These are phyloP conservation scores for Trichogramma pretiosum DNA, from an alignment of 1,140 invertebrate species.

Conservation along the genomic window DNA sequence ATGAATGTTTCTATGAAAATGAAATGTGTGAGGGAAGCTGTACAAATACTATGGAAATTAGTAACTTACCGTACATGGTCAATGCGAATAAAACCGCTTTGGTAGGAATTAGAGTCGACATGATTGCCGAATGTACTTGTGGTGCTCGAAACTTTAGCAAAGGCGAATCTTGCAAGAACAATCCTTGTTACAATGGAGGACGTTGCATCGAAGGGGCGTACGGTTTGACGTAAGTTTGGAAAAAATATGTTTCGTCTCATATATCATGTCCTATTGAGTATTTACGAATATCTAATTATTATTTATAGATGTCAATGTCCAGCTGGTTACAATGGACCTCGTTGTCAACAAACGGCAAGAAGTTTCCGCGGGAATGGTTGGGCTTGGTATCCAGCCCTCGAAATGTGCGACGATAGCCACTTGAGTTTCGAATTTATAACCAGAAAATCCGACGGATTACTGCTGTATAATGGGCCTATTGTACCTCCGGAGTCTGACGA, in stretches of 20 bases:
- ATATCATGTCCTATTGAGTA: not conserved
- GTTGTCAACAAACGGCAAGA: conserved; percentile 91
- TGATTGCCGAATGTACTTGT: conserved; percentile 84
- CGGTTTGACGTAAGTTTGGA: conserved; percentile 67
- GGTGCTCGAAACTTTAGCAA: conserved; percentile 84
- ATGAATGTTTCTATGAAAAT: conserved; percentile 93
- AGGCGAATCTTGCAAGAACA: conserved; percentile 78
- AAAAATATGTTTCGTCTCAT: too few species aligned
- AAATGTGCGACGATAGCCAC: conserved; percentile 93
- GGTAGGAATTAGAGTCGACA: conserved; percentile 83
- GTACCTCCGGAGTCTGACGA: conserved; percentile 83
- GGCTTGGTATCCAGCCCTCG: conserved; percentile 91
- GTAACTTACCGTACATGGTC: conserved; percentile 83
- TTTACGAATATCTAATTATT: too few species aligned
- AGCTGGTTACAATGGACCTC: conserved; percentile 81
- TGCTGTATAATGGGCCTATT: conserved; percentile 95
- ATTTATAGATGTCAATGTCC: conserved; percentile 73
- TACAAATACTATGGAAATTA: conserved; percentile 84
- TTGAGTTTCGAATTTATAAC: conserved; percentile 93
- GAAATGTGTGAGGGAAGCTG: conserved; percentile 93
- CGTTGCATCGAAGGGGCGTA: conserved; percentile 82
- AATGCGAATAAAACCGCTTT: conserved; percentile 94
- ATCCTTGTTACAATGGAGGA: conserved; percentile 90
- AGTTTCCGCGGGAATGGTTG: conserved; percentile 87
- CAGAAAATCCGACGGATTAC: conserved; percentile 77